Conservation (phyloP, 2,113 vertebrate species). For the Synodontis membranacea region DNA sequence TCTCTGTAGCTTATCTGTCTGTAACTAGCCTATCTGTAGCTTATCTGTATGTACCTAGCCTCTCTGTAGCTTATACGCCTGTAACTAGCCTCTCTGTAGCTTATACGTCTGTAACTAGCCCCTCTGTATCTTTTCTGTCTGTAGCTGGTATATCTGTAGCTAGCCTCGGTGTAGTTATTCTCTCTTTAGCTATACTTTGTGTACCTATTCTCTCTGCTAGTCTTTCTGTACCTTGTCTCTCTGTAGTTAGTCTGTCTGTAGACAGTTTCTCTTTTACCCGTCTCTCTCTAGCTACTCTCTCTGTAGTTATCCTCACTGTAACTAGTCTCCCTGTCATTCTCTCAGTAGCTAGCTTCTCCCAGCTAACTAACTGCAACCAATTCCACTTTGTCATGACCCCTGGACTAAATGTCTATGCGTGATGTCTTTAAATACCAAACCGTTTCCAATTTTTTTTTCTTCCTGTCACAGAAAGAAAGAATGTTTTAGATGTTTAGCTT, state of each 20-base stretch:
- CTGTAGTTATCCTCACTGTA: background rate
- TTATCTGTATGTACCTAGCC: no score
- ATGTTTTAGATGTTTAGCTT: background rate
- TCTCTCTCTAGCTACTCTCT: background rate
- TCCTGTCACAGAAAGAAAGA: background rate
- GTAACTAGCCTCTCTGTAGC: no score
- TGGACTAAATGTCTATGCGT: background rate
- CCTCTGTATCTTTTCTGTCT: background rate
- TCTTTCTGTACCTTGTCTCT: background rate
- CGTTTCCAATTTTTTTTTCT: background rate
- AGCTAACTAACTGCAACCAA: no score
- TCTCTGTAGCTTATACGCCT: no score
- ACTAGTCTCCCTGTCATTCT: background rate
- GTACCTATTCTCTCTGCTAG: no score
- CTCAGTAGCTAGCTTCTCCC: background rate
- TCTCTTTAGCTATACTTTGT: background rate
- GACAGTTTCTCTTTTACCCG: no score
- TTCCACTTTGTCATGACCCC: no score
- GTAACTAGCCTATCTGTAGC: no score
- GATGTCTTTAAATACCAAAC: background rate
- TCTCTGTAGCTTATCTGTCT: background rate
- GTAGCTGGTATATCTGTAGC: background rate
- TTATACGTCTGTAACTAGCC: no score
- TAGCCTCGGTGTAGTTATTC: no score
- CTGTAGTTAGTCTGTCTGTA: background rate